These are phyloP conservation scores for Sciurus vulgaris DNA, from an alignment of 2,797 vertebrate species.

Conservation along the genomic window DNA sequence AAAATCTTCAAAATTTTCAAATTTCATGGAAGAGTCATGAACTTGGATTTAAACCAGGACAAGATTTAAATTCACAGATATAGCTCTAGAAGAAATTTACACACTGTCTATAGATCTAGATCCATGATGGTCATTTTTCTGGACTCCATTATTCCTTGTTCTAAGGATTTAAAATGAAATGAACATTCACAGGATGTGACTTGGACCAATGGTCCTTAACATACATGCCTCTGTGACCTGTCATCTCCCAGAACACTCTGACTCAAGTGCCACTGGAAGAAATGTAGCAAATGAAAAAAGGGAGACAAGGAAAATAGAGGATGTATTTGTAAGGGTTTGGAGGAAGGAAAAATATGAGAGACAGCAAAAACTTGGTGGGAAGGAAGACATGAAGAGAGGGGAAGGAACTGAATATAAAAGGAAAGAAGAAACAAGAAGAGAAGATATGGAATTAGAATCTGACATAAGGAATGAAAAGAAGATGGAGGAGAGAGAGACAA, in stretches of 20 bases:
- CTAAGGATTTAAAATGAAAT: constrained; percentile 8
- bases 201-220: background rate
- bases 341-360: background rate
- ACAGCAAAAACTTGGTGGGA: background rate
- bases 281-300: background rate
- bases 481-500: background rate
- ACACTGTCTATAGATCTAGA: background rate
- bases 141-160: background rate
- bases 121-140: background rate
- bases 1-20: background rate
- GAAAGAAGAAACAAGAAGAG: constrained; percentile 39
- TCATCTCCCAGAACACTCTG: constrained; percentile 15
- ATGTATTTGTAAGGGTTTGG: background rate
- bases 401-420: constrained; percentile 4
- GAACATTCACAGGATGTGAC: background rate
- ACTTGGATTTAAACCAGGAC: constrained; percentile 27
- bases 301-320: background rate
- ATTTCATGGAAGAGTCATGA: background rate
- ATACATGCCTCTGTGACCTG: background rate
- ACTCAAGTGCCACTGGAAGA: background rate
- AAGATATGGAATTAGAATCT: background rate
- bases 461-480: constrained; percentile 33
- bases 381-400: background rate
- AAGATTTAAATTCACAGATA: constrained; percentile 62
- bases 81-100: background rate